These are phyloP conservation scores for Digitonthophagus gazella DNA, from an alignment of 2,888 invertebrate genomes.

Conservation along the genomic window DNA sequence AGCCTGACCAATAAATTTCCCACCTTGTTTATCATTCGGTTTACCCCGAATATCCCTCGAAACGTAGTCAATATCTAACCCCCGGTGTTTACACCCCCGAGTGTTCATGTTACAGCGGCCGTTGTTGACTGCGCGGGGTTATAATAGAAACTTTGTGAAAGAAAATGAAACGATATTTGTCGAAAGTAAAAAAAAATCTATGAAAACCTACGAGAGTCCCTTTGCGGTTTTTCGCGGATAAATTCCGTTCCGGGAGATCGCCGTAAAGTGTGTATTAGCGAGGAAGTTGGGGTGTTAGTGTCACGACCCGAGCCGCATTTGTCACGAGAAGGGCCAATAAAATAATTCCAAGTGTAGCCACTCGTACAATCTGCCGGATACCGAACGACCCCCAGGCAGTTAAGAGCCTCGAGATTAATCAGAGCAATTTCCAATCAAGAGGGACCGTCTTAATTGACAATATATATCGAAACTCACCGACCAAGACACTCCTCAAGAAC, in stretches of 20 bases:
- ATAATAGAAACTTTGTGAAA: conserved; percentile 15
- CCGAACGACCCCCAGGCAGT: conserved; percentile 47
- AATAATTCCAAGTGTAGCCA: conserved; percentile 50
- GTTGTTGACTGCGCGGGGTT: conserved; percentile 30
- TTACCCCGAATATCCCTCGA: conserved; percentile 36
- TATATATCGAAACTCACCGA: conserved; percentile 36
- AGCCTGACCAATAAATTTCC: conserved; percentile 35
- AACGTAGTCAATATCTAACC: conserved; percentile 27
- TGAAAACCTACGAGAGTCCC: neutral
- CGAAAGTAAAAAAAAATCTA: neutral
- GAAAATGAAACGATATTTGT: neutral
- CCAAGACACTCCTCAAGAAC: conserved; percentile 38
- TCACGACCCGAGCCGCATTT: conserved; percentile 53
- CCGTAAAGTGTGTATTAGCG: conserved; percentile 31
- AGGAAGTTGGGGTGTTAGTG: conserved; percentile 45
- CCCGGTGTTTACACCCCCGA: conserved; percentile 25
- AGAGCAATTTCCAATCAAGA: conserved; percentile 51
- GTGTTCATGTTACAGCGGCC: conserved; percentile 27
- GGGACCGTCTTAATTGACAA: conserved; percentile 45
- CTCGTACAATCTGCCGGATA: conserved; percentile 41
- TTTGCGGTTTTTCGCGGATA: neutral
- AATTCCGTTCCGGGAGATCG: neutral
- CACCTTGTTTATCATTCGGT: conserved; percentile 38
- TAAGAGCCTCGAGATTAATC: conserved; percentile 44
- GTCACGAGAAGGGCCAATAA: conserved; percentile 52